Percentiles rank a stretch among this genome's conserved stretches.
These are phyloP conservation scores for Clarias fuscus DNA, from an alignment of 2,797 vertebrate species.

Conservation along the genomic window DNA sequence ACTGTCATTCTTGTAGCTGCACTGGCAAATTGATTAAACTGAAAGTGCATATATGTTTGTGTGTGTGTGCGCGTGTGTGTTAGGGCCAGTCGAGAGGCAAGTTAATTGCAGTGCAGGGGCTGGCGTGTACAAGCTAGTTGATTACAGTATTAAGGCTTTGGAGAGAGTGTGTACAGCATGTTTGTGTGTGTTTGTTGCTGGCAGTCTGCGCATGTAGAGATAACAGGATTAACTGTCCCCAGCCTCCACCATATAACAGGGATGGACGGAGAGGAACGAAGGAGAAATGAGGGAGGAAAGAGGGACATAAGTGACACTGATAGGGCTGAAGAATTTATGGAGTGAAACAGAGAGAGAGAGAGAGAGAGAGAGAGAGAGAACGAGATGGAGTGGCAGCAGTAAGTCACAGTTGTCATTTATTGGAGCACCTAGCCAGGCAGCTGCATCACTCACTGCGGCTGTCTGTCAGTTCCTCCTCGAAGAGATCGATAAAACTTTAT, in stretches of 20 bases:
- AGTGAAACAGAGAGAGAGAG: slow-evolving; percentile 43
- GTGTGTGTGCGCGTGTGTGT: slow-evolving; percentile 35
- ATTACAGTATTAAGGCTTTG: slow-evolving; percentile 62
- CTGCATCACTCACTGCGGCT: slow-evolving; percentile 28
- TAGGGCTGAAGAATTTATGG: slow-evolving; percentile 59
- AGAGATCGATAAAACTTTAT: slow-evolving; percentile 41
- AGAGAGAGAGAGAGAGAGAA: background rate
- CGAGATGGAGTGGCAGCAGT: slow-evolving; percentile 20
- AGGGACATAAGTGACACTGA: slow-evolving; percentile 58
- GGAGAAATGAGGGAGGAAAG: slow-evolving; percentile 50
- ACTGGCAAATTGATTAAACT: slow-evolving; percentile 44
- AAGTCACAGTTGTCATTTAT: slow-evolving; percentile 48
- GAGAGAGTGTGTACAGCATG: slow-evolving; percentile 52
- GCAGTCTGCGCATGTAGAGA: slow-evolving; percentile 72
- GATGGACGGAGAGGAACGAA: slow-evolving; percentile 52
- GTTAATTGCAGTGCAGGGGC: slow-evolving; percentile 54
- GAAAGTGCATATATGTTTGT: slow-evolving; percentile 41
- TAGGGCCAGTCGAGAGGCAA: slow-evolving; percentile 43
- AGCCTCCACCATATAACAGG: slow-evolving; percentile 69
- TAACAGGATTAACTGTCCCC: slow-evolving; percentile 76
- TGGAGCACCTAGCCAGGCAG: slow-evolving; percentile 23
- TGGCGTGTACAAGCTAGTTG: slow-evolving; percentile 60
- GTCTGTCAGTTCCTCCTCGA: slow-evolving; percentile 29
- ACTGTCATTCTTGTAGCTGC: slow-evolving; percentile 37
- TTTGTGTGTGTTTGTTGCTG: slow-evolving; percentile 60